A percentile compares a stretch with the other conserved stretches of the same genome.
Conservation (phyloP, 37 sponge, comb jelly and placozoan species). For the Mnemiopsis leidyi region DNA sequence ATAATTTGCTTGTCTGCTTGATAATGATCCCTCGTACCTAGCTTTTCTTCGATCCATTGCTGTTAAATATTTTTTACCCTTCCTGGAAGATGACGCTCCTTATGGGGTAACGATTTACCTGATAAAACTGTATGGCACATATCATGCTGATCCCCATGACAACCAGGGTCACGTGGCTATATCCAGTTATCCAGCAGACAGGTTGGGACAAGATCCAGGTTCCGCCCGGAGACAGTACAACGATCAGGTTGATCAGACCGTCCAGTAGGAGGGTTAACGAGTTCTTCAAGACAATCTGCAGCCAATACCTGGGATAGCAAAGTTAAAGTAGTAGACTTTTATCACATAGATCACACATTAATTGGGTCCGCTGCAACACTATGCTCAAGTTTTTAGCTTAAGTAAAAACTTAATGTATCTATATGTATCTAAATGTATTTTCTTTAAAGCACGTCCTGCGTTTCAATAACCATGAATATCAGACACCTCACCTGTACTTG, state of each 20-base stretch:
- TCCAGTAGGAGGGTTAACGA: background rate
- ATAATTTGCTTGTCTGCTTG: too few species aligned
- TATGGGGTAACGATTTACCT: too few species aligned
- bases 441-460: background rate
- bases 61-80: too few species aligned
- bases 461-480: too few species aligned
- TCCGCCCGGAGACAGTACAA: background rate
- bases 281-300: slow-evolving; percentile 24
- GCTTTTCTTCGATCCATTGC: too few species aligned
- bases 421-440: background rate
- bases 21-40: too few species aligned
- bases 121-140: background rate
- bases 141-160: background rate
- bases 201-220: background rate
- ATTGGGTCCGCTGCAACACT: too few species aligned
- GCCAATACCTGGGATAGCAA: slow-evolving; percentile 35
- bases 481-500: slow-evolving; percentile 46
- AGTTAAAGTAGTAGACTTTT: too few species aligned
- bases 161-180: background rate
- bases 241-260: background rate
- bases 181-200: slow-evolving; percentile 38
- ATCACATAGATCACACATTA: too few species aligned
- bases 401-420: too few species aligned
- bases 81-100: too few species aligned
- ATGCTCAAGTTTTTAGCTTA: too few species aligned